These are phyloP conservation scores for Aplodontia rufa DNA, from an alignment of 2,113 vertebrate genomes.

Conservation along the genomic window DNA sequence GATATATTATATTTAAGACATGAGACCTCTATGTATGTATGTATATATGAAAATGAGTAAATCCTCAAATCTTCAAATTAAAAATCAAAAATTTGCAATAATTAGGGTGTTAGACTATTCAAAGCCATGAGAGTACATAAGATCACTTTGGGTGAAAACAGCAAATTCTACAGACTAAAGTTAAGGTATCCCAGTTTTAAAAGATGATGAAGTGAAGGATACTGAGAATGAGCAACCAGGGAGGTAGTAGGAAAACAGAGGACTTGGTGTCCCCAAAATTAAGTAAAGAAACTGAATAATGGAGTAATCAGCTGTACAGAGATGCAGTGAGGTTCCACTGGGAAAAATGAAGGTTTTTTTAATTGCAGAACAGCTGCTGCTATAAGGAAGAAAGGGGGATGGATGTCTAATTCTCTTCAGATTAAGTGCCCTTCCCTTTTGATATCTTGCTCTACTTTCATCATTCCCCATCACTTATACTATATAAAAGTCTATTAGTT, in stretches of 20 bases:
- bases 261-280: not conserved
- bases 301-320: not conserved
- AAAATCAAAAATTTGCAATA: not conserved
- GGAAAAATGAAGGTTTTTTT: not conserved
- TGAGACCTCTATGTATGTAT: not conserved
- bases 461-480: not conserved
- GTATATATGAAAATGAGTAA: not conserved
- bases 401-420: not conserved
- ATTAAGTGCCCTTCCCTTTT: not conserved
- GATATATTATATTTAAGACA: not conserved
- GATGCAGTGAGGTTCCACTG: not conserved
- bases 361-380: not conserved
- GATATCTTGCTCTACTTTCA: not conserved
- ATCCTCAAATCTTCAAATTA: not conserved
- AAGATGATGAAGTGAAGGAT: not conserved
- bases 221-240: too few species aligned
- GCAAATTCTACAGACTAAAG: not conserved
- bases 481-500: not conserved
- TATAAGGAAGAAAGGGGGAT: not conserved
- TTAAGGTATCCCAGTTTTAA: not conserved
- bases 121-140: not conserved
- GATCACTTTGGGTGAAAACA: not conserved
- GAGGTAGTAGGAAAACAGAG: not conserved
- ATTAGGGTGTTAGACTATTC: not conserved
- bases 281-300: not conserved